Evolutionary conservation across 2,113 vertebrate species (phyloP), one percentile per base, ranked within the genome.

Genomic region (Salminus brasiliensis): DNA sequence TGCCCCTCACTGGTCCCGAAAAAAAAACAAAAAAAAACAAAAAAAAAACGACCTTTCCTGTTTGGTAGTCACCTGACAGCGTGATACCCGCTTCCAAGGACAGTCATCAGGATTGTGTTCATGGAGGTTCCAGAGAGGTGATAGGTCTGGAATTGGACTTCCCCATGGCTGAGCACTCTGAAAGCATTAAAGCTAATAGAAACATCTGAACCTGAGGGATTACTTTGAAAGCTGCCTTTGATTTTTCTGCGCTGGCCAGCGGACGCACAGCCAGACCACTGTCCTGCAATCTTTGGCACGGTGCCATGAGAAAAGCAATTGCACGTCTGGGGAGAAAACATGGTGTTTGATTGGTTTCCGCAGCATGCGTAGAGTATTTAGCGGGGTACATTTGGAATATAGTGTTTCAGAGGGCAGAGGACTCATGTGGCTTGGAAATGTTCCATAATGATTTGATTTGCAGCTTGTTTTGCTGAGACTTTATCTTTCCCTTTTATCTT

Each of bases 151-250:
- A 72, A 79, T 87, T 84, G 27, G 71, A 85, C 87, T 88, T 85
- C 75, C 68, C 81, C 81, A 60, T 52, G 13, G 36, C 27, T 66
- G 12, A 81, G 72, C 81, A 57, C 77, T 73, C 6, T 49, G 32
- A 43, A 78, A 78, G 16, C 39, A 23, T 53, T 72, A 36, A 21
- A 53, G 16, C 45, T 52, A 34, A 66, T 83, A 45, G 82, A 76
- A 72, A 75, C 82, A 66, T 53, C 69, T 82, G 85, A 87, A 87
- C 85, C 82, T 76, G 59, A 63, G 5, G 74, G 85, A 90, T 86
- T 84, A 82, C 83, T 59, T 59, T 39, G 85, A 81, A 84, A 74
- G 62, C 13, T 12, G 3, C 13, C 82, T 88, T 88, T 90, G 85
- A 90, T 88, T 81, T 83, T 80, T 36, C 10, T 4, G 32, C n/a